Percentiles rank a stretch among this genome's conserved stretches.
Conservation (phyloP, 2,113 vertebrate species). For the Sus scrofa region DNA sequence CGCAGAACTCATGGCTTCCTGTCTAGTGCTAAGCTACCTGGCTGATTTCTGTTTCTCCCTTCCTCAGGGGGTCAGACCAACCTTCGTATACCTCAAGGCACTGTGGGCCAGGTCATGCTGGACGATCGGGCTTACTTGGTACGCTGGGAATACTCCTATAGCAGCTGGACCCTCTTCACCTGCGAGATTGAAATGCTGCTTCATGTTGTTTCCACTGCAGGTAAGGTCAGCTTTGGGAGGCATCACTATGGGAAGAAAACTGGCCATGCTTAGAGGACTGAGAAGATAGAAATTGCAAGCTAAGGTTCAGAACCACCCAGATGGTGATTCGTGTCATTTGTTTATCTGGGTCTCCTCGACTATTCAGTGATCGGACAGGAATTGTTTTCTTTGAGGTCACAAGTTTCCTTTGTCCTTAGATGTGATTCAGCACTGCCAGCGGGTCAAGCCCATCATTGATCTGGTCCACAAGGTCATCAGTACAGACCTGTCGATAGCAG, state of each 20-base stretch:
- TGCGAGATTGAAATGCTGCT: constrained; percentile 99
- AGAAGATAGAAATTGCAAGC: not conserved
- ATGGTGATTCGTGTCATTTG: not conserved
- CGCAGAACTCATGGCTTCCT: not conserved
- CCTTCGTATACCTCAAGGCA: constrained; percentile 96
- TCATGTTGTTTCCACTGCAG: constrained; percentile 98
- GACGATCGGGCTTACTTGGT: constrained; percentile 93
- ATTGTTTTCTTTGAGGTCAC: not conserved
- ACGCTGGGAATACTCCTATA: constrained; percentile 97
- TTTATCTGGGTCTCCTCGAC: not conserved
- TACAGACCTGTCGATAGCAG: constrained; percentile 96
- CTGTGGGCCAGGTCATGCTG: constrained; percentile 94
- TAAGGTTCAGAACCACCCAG: not conserved
- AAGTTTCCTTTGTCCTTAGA: constrained; percentile 87
- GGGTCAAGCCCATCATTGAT: constrained; percentile 97
- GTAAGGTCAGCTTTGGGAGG: constrained; percentile 84
- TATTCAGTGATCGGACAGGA: not conserved
- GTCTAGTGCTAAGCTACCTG: not conserved
- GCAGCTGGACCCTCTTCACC: constrained; percentile 98
- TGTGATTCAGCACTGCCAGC: constrained; percentile 95
- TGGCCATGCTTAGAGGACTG: not conserved
- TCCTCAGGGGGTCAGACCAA: constrained; percentile 94
- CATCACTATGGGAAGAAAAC: not conserved
- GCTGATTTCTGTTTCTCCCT: constrained; percentile 3
- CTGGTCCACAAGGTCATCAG: constrained; percentile 98